A percentile compares a stretch with the other conserved stretches of the same genome.
phyloP scores from a whole-genome alignment of 2,888 invertebrate species.

The Proisotoma minuta region DNA sequence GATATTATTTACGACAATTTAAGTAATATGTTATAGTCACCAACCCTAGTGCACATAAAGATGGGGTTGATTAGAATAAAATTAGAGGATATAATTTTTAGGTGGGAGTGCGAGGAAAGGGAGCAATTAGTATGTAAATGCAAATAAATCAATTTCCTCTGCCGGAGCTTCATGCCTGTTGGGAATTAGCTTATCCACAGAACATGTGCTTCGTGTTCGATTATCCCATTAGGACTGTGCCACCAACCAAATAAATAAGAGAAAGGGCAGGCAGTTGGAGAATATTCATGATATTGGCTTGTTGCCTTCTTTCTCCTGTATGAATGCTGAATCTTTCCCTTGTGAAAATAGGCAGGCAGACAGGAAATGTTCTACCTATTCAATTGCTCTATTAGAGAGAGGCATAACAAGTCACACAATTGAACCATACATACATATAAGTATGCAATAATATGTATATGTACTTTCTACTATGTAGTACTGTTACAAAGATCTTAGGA shows the following conservation, averaged over 20 bases:
- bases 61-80: neutral
- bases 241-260: too few relatives aligned
- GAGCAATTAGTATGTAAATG: constrained; percentile 33
- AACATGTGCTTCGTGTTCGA: constrained; percentile 4
- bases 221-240: constrained; percentile 10
- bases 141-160: constrained; percentile 33
- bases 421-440: too few relatives aligned
- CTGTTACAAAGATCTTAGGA: too few relatives aligned
- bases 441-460: too few relatives aligned
- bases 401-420: too few relatives aligned
- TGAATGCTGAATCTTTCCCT: neutral
- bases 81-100: neutral
- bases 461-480: too few relatives aligned
- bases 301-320: neutral
- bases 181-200: constrained; percentile 5
- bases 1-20: too few relatives aligned
- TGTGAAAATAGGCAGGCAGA: neutral
- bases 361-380: too few relatives aligned
- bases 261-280: neutral
- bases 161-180: neutral
- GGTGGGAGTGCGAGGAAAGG: constrained; percentile 3
- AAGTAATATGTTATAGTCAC: too few relatives aligned
- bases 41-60: neutral
- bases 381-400: too few relatives aligned
- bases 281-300: neutral